Evolutionary conservation across 2,888 invertebrate genomes (phyloP).

Genomic region (Emmelina monodactyla): DNA sequence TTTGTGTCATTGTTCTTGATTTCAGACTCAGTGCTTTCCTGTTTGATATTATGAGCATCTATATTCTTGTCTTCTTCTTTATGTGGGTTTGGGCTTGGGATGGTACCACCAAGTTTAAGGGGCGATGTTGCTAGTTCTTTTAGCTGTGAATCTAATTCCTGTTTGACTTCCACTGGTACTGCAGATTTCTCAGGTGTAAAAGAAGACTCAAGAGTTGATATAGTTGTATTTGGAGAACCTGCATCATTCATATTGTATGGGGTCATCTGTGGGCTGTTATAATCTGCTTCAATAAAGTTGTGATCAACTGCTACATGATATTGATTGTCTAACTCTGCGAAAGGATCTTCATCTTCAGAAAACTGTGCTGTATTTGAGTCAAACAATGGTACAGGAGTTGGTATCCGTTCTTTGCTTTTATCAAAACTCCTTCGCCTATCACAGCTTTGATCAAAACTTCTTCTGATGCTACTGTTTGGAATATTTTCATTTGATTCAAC

Average conservation of each 20-base stretch:
- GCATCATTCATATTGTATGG: too few species aligned
- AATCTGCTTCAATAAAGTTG: constrained; percentile 41
- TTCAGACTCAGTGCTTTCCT: constrained; percentile 8
- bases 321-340: constrained; percentile 52
- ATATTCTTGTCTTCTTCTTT: not conserved
- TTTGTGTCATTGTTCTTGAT: constrained; percentile 14
- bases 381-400: constrained; percentile 31
- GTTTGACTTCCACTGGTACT: too few species aligned
- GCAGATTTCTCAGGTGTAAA: too few species aligned
- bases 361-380: constrained; percentile 30
- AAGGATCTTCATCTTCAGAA: constrained; percentile 49
- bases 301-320: constrained; percentile 59
- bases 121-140: not conserved
- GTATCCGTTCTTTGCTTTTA: not conserved
- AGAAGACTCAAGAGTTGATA: too few species aligned
- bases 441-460: constrained; percentile 5
- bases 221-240: not conserved
- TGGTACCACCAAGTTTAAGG: not conserved
- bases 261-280: constrained; percentile 17
- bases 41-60: not conserved
- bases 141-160: not conserved
- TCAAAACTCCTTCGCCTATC: constrained; percentile 12
- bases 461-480: not conserved
- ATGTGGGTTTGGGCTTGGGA: not conserved
- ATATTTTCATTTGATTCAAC: not conserved